Conservation (phyloP, 2,888 invertebrate genomes). For the Melipona beecheii region DNA sequence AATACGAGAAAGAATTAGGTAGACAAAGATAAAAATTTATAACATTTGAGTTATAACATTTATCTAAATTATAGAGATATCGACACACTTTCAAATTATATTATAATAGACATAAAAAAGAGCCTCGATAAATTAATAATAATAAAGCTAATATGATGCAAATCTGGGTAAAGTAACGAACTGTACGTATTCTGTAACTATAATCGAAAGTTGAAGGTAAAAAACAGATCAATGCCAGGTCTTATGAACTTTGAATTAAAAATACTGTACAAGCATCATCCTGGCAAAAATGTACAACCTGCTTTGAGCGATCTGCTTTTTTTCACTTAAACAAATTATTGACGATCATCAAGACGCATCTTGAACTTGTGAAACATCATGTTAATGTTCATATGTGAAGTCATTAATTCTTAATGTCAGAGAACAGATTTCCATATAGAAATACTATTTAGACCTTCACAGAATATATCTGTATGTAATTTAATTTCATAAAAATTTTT, state of each 20-base stretch:
- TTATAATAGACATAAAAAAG: conserved; percentile 21
- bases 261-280: conserved; percentile 81
- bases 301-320: conserved; percentile 64
- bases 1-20: conserved; percentile 40
- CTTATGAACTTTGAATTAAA: conserved; percentile 76
- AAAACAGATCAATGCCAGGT: conserved; percentile 72
- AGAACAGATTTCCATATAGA: conserved; percentile 29
- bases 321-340: conserved; percentile 55
- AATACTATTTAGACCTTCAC: conserved; percentile 18
- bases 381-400: conserved; percentile 55
- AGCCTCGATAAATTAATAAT: conserved; percentile 18
- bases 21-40: conserved; percentile 24
- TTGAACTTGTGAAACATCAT: conserved; percentile 41
- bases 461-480: conserved; percentile 15
- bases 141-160: conserved; percentile 58
- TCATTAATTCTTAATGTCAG: conserved; percentile 36
- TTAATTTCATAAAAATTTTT: conserved; percentile 31
- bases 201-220: conserved; percentile 66
- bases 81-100: not conserved
- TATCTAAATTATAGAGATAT: conserved; percentile 4
- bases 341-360: conserved; percentile 50
- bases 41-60: conserved; percentile 2
- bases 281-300: conserved; percentile 76
- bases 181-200: conserved; percentile 53
- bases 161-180: conserved; percentile 62